Evolutionary conservation across 1,140 invertebrate species (phyloP).

Genomic region (Homarus americanus): DNA sequence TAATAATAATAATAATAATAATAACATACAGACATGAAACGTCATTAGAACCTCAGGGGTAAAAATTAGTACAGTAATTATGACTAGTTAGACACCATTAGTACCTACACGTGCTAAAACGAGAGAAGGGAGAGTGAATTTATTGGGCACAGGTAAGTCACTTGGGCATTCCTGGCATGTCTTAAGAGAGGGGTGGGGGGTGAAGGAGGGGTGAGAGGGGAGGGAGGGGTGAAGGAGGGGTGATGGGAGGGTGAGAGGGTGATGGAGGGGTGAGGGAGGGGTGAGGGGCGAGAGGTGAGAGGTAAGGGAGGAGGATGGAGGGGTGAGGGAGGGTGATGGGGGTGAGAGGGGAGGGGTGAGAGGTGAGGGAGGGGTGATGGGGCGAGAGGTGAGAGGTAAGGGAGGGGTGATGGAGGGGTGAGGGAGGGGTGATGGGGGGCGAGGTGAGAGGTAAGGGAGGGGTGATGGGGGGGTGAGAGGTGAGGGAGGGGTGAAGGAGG

Average conservation of each 20-base stretch:
- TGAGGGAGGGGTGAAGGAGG: not conserved
- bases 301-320: not conserved
- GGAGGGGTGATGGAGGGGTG: not conserved
- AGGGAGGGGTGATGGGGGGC: not conserved
- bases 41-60: no score
- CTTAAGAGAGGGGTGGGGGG: not conserved
- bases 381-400: not conserved
- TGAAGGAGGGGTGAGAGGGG: not conserved
- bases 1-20: slow-evolving; percentile 24
- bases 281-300: no score
- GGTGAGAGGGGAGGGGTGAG: not conserved
- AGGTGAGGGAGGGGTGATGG: not conserved
- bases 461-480: no score
- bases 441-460: not conserved
- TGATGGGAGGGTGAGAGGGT: no score
- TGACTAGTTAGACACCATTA: no score
- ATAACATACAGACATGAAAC: not conserved
- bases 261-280: not conserved
- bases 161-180: not conserved
- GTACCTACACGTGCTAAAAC: no score
- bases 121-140: no score
- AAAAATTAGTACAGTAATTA: no score
- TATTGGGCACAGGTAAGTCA: not conserved
- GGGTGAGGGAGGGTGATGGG: not conserved
- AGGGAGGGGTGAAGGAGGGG: not conserved